Percentiles rank a stretch among this genome's conserved stretches.
Conservation (phyloP, 2,113 vertebrate genomes). For the Thymallus thymallus region DNA sequence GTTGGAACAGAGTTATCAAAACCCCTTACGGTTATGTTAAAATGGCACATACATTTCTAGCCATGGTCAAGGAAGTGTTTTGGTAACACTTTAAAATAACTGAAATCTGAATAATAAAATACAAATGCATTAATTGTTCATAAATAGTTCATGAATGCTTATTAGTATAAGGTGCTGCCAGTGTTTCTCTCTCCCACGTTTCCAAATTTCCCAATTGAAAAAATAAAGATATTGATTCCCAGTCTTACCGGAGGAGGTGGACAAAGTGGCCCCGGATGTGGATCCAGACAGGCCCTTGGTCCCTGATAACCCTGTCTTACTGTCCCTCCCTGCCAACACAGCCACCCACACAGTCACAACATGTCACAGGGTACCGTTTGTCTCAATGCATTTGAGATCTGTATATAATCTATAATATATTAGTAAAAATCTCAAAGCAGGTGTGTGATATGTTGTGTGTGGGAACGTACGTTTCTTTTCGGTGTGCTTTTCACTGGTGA, state of each 20-base stretch:
- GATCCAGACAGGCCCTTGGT: conserved; percentile 79
- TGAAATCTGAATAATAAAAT: no score
- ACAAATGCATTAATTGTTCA: neutral
- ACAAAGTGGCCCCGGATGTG: conserved; percentile 73
- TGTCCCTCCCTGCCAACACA: conserved; percentile 80
- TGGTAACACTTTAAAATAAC: no score
- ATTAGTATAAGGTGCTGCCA: neutral
- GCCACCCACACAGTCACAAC: conserved; percentile 6
- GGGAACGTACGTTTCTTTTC: conserved; percentile 84
- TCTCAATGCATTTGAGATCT: neutral
- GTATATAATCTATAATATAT: neutral
- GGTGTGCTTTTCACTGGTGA: conserved; percentile 74
- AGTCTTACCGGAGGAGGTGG: conserved; percentile 72
- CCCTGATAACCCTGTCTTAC: conserved; percentile 76
- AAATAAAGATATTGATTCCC: neutral
- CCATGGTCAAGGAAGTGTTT: no score
- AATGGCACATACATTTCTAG: no score
- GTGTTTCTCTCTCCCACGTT: neutral
- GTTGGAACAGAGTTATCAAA: no score
- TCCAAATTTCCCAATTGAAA: no score
- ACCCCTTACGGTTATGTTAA: no score
- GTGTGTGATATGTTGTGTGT: neutral
- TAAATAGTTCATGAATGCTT: neutral
- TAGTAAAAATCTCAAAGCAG: no score
- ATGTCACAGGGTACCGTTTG: neutral